Base-by-base conservation (phyloP, 1,140 invertebrate genomes). In the Euborellia annulipes region DNA sequence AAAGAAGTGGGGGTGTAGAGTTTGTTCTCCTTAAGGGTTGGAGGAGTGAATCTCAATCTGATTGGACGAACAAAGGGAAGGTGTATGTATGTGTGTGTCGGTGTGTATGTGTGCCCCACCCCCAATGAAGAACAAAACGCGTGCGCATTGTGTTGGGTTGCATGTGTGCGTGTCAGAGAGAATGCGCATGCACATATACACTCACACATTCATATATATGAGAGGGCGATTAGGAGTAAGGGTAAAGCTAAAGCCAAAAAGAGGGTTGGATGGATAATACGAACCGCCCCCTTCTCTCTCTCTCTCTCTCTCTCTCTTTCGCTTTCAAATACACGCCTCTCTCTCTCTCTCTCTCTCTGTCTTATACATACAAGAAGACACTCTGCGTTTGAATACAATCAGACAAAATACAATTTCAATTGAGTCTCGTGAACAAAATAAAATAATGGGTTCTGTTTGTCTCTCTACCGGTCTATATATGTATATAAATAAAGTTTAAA, bases 371-470 rank as follows among this genome's bases (percentile, higher is more conserved):
- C 60, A 67, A 64, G 65, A 67, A 65, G 65, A 65, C 65, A 65
- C 65, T 67, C 62, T 67, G 62, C 58, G 63, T 64, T 63, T 65
- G 65, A 67, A 65, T 62, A 62, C 64, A 64, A 62, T 67, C 64
- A 67, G 65, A 67, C 65, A 65, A 67, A 65, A 58, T 61, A 54
- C 52, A 60, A 65, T 66, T 62, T 66, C 54, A 57, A 48, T 47
- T 50, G 54, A 54, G 59, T 59, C 63, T 61, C 61, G 58, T 57
- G 59, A 58, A 58, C 58, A 63, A 61, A 64, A 57, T 59, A 60
- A 55, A 58, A 55, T 55, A 57, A 59, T 56, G 65, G 64, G n/a
- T n/a, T 65, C 60, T 63, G 52, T 54, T 59, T 56, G 52, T 57
- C 62, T 55, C 60, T 59, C 55, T 55, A 53, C 56, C 34, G 36